Percentiles rank a stretch among this genome's conserved stretches.
These are phyloP conservation scores for Microtus pennsylvanicus DNA, from an alignment of 2,113 vertebrate genomes.

Conservation along the genomic window DNA sequence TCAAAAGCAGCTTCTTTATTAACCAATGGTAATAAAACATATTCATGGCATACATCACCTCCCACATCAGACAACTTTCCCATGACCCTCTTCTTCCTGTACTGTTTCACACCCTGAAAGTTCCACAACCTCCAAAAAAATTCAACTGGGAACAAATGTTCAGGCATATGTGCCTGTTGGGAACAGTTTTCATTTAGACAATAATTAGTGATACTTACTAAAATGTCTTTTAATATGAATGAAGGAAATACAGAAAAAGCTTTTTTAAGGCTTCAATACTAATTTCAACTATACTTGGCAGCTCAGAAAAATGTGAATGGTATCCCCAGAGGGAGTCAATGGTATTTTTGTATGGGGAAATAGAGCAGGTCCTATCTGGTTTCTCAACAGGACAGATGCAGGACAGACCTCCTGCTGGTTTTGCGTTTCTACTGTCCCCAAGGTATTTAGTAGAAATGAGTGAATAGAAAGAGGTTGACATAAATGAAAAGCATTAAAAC, in stretches of 20 bases:
- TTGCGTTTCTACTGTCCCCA: background rate
- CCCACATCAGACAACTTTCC: too few species aligned
- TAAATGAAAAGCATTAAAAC: background rate
- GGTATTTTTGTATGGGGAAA: background rate
- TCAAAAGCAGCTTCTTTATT: too few species aligned
- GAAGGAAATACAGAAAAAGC: background rate
- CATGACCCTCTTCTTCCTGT: background rate
- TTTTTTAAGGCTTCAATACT: background rate
- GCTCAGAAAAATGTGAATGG: background rate
- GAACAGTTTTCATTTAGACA: background rate
- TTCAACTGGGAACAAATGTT: background rate
- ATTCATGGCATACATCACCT: too few species aligned
- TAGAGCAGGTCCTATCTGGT: rapidly evolving
- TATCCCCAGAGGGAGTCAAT: background rate
- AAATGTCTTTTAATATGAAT: background rate
- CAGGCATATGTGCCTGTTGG: background rate
- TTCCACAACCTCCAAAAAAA: background rate
- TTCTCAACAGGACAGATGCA: background rate
- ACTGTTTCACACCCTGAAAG: too few species aligned
- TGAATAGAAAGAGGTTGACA: background rate
- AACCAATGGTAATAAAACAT: too few species aligned
- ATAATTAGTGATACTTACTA: background rate
- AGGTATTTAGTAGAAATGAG: background rate
- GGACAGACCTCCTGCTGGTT: background rate
- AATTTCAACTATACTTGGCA: background rate